These are phyloP conservation scores for Drosophila insularis DNA, from an alignment of 1,140 invertebrate genomes.

Conservation along the genomic window DNA sequence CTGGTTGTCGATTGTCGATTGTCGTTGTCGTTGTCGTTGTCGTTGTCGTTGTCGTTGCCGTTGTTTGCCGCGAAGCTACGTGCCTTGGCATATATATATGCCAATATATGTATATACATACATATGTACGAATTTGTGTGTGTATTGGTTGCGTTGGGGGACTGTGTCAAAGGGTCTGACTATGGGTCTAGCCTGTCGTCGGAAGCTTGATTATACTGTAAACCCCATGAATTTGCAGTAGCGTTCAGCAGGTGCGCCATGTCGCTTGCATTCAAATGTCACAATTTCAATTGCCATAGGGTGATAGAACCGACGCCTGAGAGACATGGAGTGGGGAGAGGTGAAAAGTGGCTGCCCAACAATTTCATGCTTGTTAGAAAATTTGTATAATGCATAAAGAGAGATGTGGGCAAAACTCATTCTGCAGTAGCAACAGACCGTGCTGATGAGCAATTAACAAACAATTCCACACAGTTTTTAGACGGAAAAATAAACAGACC, in stretches of 20 bases:
- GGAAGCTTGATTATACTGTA: constrained; percentile 75
- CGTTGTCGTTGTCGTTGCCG: constrained; percentile 6
- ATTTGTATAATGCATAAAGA: constrained; percentile 76
- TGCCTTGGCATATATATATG: constrained; percentile 22
- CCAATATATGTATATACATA: background rate
- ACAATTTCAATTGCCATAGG: constrained; percentile 19
- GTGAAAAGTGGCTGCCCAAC: constrained; percentile 21
- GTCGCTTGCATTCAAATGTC: constrained; percentile 31
- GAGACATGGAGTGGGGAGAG: background rate
- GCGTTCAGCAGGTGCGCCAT: constrained; percentile 52
- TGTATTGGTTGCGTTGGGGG: constrained; percentile 30
- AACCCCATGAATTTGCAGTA: constrained; percentile 71
- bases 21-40: constrained; percentile 37
- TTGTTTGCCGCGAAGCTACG: constrained; percentile 58
- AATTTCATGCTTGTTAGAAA: constrained; percentile 70
- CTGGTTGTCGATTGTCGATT: constrained; percentile 29
- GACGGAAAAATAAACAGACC: constrained; percentile 54
- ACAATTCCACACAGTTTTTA: constrained; percentile 70
- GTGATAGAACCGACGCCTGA: background rate
- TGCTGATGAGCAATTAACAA: constrained; percentile 78
- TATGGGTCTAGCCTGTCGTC: constrained; percentile 44
- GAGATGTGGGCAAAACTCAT: constrained; percentile 50
- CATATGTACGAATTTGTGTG: background rate
- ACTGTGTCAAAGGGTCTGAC: constrained; percentile 55
- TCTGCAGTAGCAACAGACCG: constrained; percentile 47